These are phyloP conservation scores for Novumbra hubbsi DNA, from an alignment of 2,797 vertebrate genomes.

Conservation along the genomic window DNA sequence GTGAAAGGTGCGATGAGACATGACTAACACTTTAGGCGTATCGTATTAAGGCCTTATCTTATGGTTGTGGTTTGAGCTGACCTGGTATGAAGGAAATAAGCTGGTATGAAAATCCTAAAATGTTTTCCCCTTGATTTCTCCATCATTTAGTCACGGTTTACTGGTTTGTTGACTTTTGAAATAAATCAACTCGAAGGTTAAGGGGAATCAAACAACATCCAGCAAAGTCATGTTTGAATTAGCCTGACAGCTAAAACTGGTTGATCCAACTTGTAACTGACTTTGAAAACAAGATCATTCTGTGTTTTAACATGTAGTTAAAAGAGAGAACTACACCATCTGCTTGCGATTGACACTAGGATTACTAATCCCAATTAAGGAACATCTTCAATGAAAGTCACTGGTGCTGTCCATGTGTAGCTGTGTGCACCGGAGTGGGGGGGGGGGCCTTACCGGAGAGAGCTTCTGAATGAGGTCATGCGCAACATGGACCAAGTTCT, in stretches of 20 bases:
- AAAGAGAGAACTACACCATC: background rate
- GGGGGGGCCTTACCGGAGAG: slow-evolving; percentile 82
- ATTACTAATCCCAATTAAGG: background rate
- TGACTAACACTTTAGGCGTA: slow-evolving; percentile 67
- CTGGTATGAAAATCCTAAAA: slow-evolving; percentile 10
- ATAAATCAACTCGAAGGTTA: slow-evolving; percentile 7
- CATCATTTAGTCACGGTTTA: background rate
- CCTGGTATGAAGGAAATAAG: slow-evolving; percentile 19
- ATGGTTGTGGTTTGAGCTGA: slow-evolving; percentile 44
- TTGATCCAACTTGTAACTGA: background rate
- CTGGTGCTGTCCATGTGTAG: background rate
- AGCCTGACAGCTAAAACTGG: slow-evolving; percentile 3
- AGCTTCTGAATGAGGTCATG: slow-evolving; percentile 98
- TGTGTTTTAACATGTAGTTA: background rate
- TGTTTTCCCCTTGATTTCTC: slow-evolving; percentile 8
- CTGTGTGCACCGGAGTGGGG: slow-evolving; percentile 23
- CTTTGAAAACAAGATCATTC: background rate
- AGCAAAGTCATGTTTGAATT: background rate
- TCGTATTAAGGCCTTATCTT: slow-evolving; percentile 59
- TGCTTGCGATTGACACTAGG: background rate
- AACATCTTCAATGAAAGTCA: background rate
- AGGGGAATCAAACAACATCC: background rate
- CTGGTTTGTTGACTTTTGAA: slow-evolving; percentile 2
- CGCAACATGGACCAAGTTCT: slow-evolving; percentile 93
- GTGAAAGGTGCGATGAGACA: slow-evolving; percentile 67